These are phyloP conservation scores for Sparidentex hasta DNA, from an alignment of 2,797 vertebrate genomes.

Conservation along the genomic window DNA sequence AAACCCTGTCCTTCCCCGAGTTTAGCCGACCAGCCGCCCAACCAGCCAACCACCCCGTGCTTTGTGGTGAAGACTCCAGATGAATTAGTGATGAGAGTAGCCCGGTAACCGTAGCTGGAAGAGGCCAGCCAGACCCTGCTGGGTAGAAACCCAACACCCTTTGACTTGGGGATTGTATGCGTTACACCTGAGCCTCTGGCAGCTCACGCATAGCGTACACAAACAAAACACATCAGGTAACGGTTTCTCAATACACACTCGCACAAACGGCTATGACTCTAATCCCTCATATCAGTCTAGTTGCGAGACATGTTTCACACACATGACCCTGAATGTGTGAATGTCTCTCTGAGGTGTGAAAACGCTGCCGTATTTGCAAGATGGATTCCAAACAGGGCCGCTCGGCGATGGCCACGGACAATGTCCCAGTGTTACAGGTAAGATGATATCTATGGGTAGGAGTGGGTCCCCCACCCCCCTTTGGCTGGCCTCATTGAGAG, in stretches of 20 bases:
- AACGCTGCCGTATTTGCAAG: conserved; percentile 35
- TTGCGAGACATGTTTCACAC: conserved; percentile 18
- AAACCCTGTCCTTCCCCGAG: conserved; percentile 48
- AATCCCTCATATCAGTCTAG: conserved; percentile 42
- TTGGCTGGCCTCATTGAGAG: conserved; percentile 50
- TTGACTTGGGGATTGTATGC: conserved; percentile 70
- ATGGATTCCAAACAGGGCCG: conserved; percentile 15
- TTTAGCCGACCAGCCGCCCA: conserved; percentile 43
- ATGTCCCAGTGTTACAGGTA: conserved; percentile 63
- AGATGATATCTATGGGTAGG: conserved; percentile 63
- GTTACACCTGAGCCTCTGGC: conserved; percentile 79
- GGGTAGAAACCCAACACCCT: conserved; percentile 81
- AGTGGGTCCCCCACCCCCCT: conserved; percentile 35
- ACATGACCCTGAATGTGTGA: conserved; percentile 26
- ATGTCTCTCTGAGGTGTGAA: conserved; percentile 31
- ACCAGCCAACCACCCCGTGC: conserved; percentile 53
- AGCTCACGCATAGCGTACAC: conserved; percentile 57
- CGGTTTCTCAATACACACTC: conserved; percentile 47
- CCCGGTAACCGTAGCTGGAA: conserved; percentile 81
- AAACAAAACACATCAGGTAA: conserved; percentile 65
- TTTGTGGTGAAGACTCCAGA: conserved; percentile 48
- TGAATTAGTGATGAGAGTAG: conserved; percentile 87
- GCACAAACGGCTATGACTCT: conserved; percentile 2
- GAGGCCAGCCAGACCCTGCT: conserved; percentile 72
- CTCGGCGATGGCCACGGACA: conserved; percentile 47